A percentile compares a stretch with the other conserved stretches of the same genome.
These are phyloP conservation scores for Sebastes hubbsi DNA, from an alignment of 2,797 vertebrate genomes.

Conservation along the genomic window DNA sequence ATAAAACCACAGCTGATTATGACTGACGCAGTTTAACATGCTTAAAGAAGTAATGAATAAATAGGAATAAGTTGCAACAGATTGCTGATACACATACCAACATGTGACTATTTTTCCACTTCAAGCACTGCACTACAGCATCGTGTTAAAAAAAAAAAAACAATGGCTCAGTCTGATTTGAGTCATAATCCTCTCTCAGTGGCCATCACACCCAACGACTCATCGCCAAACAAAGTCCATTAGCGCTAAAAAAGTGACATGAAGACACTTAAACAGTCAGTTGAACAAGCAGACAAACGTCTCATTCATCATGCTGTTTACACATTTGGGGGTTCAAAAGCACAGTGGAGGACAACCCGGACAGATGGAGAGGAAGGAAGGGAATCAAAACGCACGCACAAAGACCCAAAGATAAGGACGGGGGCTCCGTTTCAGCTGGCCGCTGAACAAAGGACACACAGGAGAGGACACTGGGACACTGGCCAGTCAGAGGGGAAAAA, in stretches of 20 bases:
- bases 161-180: neutral
- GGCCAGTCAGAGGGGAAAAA: conserved; percentile 4
- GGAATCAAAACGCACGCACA: conserved; percentile 20
- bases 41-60: no score
- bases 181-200: neutral
- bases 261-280: neutral
- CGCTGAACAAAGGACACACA: conserved; percentile 31
- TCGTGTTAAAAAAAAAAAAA: no score
- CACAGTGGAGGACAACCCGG: conserved; percentile 1
- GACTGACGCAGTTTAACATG: no score
- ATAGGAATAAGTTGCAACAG: no score
- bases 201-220: neutral
- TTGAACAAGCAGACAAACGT: conserved; percentile 1
- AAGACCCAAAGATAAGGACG: conserved; percentile 27
- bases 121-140: no score
- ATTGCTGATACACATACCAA: no score
- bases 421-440: conserved; percentile 41
- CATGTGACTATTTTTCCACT: no score
- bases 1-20: no score
- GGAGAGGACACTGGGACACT: conserved; percentile 2
- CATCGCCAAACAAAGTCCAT: neutral
- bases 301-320: conserved; percentile 8
- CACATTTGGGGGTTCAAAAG: conserved; percentile 12
- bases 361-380: conserved; percentile 39
- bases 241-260: neutral